These are phyloP conservation scores for Apistogramma diplotaenia DNA, from an alignment of 2,113 vertebrate genomes.

Conservation along the genomic window DNA sequence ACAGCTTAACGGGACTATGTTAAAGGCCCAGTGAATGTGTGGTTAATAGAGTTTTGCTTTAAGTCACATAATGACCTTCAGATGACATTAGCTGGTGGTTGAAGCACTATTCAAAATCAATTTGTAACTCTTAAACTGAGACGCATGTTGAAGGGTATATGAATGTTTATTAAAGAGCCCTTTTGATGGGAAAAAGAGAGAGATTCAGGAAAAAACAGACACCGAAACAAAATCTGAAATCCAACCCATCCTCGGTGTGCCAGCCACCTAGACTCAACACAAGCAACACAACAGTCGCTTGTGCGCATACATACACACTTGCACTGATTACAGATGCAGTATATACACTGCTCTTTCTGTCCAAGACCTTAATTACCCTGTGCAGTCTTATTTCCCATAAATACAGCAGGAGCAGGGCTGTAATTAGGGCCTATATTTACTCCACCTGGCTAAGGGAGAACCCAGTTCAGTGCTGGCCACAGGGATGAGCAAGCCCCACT, in stretches of 20 bases:
- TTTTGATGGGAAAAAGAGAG: background rate
- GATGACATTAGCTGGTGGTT: background rate
- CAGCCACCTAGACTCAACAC: constrained; percentile 20
- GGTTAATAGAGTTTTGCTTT: background rate
- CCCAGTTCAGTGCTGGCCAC: constrained; percentile 34
- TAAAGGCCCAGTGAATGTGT: background rate
- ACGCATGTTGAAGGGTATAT: background rate
- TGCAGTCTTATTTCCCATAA: constrained; percentile 68
- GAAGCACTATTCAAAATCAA: background rate
- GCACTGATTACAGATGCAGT: constrained; percentile 70
- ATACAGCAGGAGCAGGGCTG: constrained; percentile 57
- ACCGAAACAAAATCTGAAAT: constrained; percentile 5
- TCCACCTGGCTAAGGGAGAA: constrained; percentile 69
- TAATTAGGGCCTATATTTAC: constrained; percentile 72
- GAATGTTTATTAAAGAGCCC: background rate
- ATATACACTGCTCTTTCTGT: constrained; percentile 45
- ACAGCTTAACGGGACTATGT: background rate
- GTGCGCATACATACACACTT: constrained; percentile 27
- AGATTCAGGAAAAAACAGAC: background rate
- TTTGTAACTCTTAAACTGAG: background rate
- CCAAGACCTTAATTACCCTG: constrained; percentile 69
- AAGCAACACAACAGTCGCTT: constrained; percentile 56
- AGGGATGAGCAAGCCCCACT: constrained; percentile 48
- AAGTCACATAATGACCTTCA: background rate
- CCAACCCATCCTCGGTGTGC: background rate